Evolutionary conservation across 2,113 vertebrate genomes (phyloP).

Genomic region (Turnix velox): DNA sequence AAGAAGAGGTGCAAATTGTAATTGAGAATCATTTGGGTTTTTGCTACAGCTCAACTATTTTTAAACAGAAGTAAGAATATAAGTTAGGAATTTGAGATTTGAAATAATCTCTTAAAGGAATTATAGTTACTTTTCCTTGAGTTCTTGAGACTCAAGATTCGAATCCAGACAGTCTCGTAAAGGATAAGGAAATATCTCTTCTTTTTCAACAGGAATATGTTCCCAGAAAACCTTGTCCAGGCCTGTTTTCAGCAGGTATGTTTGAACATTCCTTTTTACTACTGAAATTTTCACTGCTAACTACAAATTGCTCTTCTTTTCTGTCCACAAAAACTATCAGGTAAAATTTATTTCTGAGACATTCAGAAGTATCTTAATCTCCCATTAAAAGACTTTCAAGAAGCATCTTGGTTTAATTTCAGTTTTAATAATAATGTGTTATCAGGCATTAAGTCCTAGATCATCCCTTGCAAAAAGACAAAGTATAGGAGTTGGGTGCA

Average conservation of each 20-base stretch:
- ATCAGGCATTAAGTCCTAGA: not conserved
- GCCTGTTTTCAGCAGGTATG: slow-evolving; percentile 97
- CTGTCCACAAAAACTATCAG: not conserved
- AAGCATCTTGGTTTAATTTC: not conserved
- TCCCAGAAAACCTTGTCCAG: slow-evolving; percentile 96
- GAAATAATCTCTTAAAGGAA: not conserved
- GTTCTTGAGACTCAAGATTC: not conserved
- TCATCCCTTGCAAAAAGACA: not conserved
- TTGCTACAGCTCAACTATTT: not conserved
- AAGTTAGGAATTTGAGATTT: not conserved
- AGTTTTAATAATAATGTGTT: not conserved
- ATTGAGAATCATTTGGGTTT: not conserved
- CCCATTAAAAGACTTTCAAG: not conserved
- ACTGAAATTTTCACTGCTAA: not conserved
- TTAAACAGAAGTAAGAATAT: not conserved
- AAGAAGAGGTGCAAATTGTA: not conserved
- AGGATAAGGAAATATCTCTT: not conserved
- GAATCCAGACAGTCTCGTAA: not conserved
- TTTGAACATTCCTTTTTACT: not conserved
- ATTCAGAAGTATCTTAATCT: not conserved
- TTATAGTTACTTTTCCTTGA: not conserved
- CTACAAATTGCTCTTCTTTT: not conserved
- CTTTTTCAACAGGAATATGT: slow-evolving; percentile 88
- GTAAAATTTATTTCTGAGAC: not conserved
- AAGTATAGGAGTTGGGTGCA: not conserved